These are phyloP conservation scores for Pseudochromis fuscus DNA, from an alignment of 2,797 vertebrate genomes.

Conservation along the genomic window DNA sequence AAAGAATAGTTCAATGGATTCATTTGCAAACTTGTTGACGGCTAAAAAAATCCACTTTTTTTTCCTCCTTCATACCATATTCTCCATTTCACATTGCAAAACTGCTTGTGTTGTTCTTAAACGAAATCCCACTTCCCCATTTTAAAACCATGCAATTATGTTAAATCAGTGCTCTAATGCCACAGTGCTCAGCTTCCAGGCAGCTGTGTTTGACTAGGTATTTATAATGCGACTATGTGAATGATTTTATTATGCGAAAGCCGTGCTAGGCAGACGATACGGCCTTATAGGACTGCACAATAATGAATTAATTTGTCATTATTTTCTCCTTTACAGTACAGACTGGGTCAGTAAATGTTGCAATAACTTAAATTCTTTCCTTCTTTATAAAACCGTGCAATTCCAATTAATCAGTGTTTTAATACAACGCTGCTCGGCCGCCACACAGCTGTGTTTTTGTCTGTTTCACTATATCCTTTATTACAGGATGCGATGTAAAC, in stretches of 20 bases:
- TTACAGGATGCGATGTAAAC: conserved; percentile 67
- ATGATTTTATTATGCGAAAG: conserved; percentile 42
- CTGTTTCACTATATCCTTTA: conserved; percentile 53
- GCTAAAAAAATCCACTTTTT: conserved; percentile 22
- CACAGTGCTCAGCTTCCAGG: conserved; percentile 39
- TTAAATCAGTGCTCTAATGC: conserved; percentile 49
- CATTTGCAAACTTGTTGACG: conserved; percentile 13
- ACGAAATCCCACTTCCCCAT: conserved; percentile 33
- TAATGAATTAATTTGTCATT: conserved; percentile 17
- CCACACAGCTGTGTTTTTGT: conserved; percentile 67
- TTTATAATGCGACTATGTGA: conserved; percentile 48
- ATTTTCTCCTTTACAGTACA: conserved; percentile 22
- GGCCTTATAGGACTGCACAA: conserved; percentile 9
- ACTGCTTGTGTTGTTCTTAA: conserved; percentile 20
- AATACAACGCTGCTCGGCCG: conserved; percentile 33
- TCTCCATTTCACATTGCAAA: conserved; percentile 1
- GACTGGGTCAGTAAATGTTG: conserved; percentile 16
- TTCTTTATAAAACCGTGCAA: conserved; percentile 37
- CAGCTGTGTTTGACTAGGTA: conserved; percentile 62
- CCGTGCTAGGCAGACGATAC: conserved; percentile 4
- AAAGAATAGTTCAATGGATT: neutral
- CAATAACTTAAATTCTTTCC: conserved; percentile 12
- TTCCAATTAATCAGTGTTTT: conserved; percentile 60
- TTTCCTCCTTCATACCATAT: neutral
- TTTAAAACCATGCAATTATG: conserved; percentile 56